A percentile compares a stretch with the other conserved stretches of the same genome.
These are phyloP conservation scores for Lasioglossum vierecki DNA, from an alignment of 2,888 invertebrate genomes.

Conservation along the genomic window DNA sequence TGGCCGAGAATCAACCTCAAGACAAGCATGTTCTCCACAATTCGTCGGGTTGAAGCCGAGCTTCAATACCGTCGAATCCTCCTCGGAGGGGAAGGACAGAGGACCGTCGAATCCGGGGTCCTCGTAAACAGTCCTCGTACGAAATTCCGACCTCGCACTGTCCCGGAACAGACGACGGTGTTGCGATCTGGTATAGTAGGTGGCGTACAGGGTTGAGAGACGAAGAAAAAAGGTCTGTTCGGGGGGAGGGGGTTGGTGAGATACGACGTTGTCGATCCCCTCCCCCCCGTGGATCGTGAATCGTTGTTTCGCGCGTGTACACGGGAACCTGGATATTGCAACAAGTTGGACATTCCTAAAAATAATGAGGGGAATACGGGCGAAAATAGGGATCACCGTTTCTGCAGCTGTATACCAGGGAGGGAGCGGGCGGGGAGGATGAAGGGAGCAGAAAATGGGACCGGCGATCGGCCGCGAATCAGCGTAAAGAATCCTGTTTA, in stretches of 20 bases:
- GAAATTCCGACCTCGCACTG: slow-evolving; percentile 1
- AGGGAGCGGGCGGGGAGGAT: neutral
- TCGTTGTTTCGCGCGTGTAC: slow-evolving; percentile 1
- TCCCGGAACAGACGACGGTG: neutral
- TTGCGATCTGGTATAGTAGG: neutral
- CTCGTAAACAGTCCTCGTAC: neutral
- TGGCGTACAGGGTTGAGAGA: neutral
- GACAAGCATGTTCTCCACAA: neutral
- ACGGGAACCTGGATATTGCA: slow-evolving; percentile 29
- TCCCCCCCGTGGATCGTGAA: slow-evolving; percentile 10
- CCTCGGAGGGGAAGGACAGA: neutral
- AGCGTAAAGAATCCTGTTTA: slow-evolving; percentile 72
- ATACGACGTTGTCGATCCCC: slow-evolving; percentile 27
- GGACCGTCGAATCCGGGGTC: neutral
- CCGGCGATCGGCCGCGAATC: slow-evolving; percentile 55
- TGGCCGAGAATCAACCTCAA: neutral
- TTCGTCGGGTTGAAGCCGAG: neutral
- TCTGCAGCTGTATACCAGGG: neutral
- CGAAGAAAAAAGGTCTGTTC: neutral
- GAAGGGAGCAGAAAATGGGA: slow-evolving; percentile 39
- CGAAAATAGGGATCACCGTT: slow-evolving; percentile 49
- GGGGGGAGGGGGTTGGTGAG: neutral
- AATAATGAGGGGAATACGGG: slow-evolving; percentile 50
- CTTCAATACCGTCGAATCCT: neutral
- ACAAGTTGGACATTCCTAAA: slow-evolving; percentile 54